Base-by-base conservation (phyloP, 1,140 invertebrate species). In the Cyphomyrmex costatus region DNA sequence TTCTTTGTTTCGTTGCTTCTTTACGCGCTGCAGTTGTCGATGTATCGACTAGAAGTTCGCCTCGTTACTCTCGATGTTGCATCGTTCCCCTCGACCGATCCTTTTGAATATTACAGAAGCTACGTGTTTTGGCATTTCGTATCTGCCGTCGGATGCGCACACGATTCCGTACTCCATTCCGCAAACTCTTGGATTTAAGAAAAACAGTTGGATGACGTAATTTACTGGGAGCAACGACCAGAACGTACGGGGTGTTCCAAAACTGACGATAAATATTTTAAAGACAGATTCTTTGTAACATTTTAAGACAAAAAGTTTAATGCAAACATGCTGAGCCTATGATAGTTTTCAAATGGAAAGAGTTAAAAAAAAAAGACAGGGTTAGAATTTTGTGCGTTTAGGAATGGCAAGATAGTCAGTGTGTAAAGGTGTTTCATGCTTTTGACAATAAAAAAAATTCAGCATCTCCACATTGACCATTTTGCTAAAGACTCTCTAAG, bases 31-130 rank as follows among this genome's bases (percentile, higher is more conserved):
- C 16, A 33, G 21, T 46, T 77, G 56, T 77, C 56, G 56, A 61
- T 61, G 63, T 53, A 70, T 30, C 36, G 4, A 30, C 30, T 36
- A 53, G 21, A 14, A 27, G 46, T 36, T 49, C 8, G 49, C 8
- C 21, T 79, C 58, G 46, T 79, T 79, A 53, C 46, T 33, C 14
- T 33, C 42, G 46, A 53, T 24, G 77, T 36, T 46, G 33, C 51
- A 27, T 53, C 76, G 3, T 68, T 42, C 7, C 21, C 3, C 19
- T 19, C 79, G 53, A 61, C 68, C 68, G 68, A 71, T 73, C 66
- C 68, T 61, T 49, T 24, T 83, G 68, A 83, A 83, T 74, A 74
- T 83, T 83, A 61, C 79, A 73, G 53, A 8, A 74, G 53, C 21
- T 30, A 49, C 19, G 21, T 63, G 53, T 60, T 73, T 73, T 24